phyloP scores from a whole-genome alignment of 1,140 invertebrate genomes.

The Drosophila micromelanica region DNA sequence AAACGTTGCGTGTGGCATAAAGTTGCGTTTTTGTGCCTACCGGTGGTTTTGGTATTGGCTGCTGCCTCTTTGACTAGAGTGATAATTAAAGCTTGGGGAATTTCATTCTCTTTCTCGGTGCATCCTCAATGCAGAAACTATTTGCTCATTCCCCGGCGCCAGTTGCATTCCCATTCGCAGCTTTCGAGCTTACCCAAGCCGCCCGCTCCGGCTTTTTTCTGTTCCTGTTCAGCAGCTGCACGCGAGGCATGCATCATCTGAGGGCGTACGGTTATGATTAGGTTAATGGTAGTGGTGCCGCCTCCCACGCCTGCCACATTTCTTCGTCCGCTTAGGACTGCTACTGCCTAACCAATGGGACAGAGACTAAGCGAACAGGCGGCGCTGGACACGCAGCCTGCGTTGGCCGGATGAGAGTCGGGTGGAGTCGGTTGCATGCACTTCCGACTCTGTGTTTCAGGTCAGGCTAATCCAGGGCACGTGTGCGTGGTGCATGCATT shows the following conservation, averaged over 20 bases:
- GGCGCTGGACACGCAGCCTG: no score
- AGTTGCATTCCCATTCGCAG: neutral
- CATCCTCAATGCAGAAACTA: neutral
- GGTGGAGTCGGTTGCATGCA: neutral
- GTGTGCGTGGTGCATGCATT: slow-evolving; percentile 9
- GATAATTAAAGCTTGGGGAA: slow-evolving; percentile 40
- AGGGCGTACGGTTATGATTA: no score
- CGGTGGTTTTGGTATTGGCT: neutral
- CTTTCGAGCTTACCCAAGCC: neutral
- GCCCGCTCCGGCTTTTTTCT: neutral
- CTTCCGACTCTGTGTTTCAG: slow-evolving; percentile 4
- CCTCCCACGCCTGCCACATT: neutral
- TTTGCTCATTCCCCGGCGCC: slow-evolving; percentile 2
- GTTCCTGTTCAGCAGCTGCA: neutral
- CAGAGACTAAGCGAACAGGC: no score
- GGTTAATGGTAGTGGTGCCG: no score
- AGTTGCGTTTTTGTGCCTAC: slow-evolving; percentile 10
- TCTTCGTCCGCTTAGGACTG: no score
- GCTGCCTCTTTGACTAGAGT: slow-evolving; percentile 24
- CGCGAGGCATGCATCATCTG: neutral
- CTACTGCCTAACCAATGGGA: no score
- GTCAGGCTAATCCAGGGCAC: slow-evolving; percentile 9
- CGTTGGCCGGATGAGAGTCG: no score
- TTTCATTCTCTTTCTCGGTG: slow-evolving; percentile 7
- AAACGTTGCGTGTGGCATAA: slow-evolving; percentile 29